Evolutionary conservation across 2,888 invertebrate genomes (phyloP).

Genomic region (Resseliella maxima): DNA sequence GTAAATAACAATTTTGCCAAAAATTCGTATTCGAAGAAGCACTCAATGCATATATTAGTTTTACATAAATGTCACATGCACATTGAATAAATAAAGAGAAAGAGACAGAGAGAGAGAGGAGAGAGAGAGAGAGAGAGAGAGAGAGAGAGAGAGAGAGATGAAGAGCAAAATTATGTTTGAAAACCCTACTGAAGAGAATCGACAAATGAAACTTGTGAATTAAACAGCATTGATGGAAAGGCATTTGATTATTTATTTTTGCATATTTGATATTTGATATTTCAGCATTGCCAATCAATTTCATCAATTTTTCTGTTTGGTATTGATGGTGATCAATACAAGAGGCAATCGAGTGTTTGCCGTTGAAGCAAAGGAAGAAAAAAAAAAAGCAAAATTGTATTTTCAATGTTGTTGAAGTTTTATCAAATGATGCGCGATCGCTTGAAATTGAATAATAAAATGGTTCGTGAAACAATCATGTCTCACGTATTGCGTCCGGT

Average conservation of each 20-base stretch:
- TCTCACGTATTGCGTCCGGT: neutral
- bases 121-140: no score
- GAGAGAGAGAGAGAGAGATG: no score
- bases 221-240: neutral
- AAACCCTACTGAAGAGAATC: neutral
- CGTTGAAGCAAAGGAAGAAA: neutral
- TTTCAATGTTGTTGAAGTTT: neutral
- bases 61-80: neutral
- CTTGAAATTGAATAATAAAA: neutral
- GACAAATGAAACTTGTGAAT: neutral
- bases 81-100: neutral
- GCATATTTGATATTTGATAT: neutral
- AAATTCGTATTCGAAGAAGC: no score
- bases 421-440: neutral
- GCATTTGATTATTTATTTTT: neutral
- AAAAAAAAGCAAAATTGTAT: no score
- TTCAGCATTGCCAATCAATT: neutral
- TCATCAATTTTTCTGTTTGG: neutral
- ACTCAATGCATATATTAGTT: conserved; percentile 2
- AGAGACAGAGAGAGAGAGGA: neutral
- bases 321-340: neutral
- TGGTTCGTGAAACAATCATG: neutral
- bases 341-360: neutral
- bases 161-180: no score
- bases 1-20: neutral